Percentiles rank a stretch among this genome's conserved stretches.
Evolutionary conservation across 2,113 vertebrate genomes (phyloP).

Genomic region (Micronycteris hirsuta): DNA sequence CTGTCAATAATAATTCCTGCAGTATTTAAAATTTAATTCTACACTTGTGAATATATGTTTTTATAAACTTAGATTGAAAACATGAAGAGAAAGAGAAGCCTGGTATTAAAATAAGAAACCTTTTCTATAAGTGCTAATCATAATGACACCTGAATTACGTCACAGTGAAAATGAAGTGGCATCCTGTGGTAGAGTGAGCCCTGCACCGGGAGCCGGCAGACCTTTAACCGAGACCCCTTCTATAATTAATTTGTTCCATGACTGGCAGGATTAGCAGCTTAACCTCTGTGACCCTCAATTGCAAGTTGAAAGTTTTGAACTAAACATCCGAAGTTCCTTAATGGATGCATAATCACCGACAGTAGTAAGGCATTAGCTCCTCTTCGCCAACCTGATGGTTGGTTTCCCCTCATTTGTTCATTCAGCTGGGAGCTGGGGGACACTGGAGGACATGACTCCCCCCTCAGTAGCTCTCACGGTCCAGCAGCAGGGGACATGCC

Average conservation of each 20-base stretch:
- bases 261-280: background rate
- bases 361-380: background rate
- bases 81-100: background rate
- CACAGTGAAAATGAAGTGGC: background rate
- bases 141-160: background rate
- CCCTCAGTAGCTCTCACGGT: background rate
- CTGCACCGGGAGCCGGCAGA: background rate
- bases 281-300: background rate
- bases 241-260: background rate
- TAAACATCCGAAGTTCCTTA: background rate
- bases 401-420: background rate
- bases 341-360: background rate
- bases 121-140: background rate
- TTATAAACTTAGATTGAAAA: background rate
- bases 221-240: background rate
- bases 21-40: background rate
- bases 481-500: background rate
- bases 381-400: background rate
- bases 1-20: background rate
- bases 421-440: background rate
- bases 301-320: background rate
- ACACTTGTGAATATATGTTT: background rate
- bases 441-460: accelerated
- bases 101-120: background rate
- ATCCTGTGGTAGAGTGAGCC: background rate